Percentiles rank a stretch among this genome's conserved stretches.
These are phyloP conservation scores for Trematomus loennbergii DNA, from an alignment of 2,113 vertebrate species.

Conservation along the genomic window DNA sequence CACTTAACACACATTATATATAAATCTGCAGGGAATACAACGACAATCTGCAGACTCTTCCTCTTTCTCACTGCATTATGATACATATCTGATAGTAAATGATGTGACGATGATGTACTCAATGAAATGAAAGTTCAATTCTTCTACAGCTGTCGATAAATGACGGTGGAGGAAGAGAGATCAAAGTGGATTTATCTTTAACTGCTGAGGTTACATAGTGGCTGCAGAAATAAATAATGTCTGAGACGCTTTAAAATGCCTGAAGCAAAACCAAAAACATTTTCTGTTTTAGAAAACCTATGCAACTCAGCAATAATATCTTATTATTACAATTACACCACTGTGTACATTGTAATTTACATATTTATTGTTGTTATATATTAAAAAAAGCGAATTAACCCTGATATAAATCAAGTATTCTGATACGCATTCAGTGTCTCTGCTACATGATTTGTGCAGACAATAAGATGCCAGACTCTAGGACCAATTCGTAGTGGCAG, in stretches of 20 bases:
- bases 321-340: no score
- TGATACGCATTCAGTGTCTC: no score
- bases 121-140: constrained; percentile 22
- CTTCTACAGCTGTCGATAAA: not conserved
- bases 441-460: no score
- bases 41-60: not conserved
- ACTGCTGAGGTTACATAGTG: not conserved
- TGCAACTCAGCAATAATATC: no score
- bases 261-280: no score
- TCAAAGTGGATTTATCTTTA: constrained; percentile 16
- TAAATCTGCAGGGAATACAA: constrained; percentile 10
- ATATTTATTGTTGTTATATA: no score
- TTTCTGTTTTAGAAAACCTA: no score
- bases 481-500: no score
- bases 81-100: constrained; percentile 4
- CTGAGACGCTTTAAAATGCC: not conserved
- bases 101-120: constrained; percentile 13
- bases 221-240: not conserved
- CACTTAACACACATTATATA: constrained; percentile 12
- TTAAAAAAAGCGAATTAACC: no score
- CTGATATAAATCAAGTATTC: no score
- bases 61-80: not conserved
- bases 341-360: no score
- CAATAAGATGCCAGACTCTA: no score
- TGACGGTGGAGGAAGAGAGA: constrained; percentile 1